phyloP scores from a whole-genome alignment of 2,113 vertebrate genomes.

The Corythornis madagascariensis region DNA sequence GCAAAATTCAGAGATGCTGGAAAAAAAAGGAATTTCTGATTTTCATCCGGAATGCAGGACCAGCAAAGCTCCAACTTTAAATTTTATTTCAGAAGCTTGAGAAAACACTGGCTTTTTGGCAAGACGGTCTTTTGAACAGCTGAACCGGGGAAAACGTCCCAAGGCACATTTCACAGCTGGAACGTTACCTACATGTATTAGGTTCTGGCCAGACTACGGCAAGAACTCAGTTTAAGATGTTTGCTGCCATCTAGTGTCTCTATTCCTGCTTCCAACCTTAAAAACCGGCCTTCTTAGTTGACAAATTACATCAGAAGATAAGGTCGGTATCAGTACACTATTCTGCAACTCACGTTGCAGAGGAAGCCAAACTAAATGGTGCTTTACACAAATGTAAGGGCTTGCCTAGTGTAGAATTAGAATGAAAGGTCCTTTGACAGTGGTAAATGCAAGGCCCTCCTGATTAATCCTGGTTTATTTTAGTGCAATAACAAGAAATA shows the following conservation, averaged over 20 bases:
- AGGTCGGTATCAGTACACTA: background rate
- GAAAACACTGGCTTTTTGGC: background rate
- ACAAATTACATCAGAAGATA: background rate
- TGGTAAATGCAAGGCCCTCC: background rate
- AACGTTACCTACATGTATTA: background rate
- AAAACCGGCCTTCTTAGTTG: rapidly evolving
- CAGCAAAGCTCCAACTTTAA: background rate
- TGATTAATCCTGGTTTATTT: background rate
- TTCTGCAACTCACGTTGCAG: background rate
- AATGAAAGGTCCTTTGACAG: background rate
- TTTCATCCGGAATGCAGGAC: background rate
- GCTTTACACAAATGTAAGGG: background rate
- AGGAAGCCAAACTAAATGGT: background rate
- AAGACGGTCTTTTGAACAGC: background rate
- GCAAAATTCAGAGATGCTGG: background rate
- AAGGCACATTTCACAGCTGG: background rate
- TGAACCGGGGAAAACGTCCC: background rate
- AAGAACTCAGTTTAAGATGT: slow-evolving; percentile 31
- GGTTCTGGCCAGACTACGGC: background rate
- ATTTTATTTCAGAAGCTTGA: background rate
- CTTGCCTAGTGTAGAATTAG: background rate
- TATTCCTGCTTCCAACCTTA: background rate
- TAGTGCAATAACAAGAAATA: background rate
- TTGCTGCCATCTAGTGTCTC: slow-evolving; percentile 79
- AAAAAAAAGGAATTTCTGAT: background rate